phyloP scores from a whole-genome alignment of 2,888 invertebrate genomes.

The Cryptophagus acutangulus region DNA sequence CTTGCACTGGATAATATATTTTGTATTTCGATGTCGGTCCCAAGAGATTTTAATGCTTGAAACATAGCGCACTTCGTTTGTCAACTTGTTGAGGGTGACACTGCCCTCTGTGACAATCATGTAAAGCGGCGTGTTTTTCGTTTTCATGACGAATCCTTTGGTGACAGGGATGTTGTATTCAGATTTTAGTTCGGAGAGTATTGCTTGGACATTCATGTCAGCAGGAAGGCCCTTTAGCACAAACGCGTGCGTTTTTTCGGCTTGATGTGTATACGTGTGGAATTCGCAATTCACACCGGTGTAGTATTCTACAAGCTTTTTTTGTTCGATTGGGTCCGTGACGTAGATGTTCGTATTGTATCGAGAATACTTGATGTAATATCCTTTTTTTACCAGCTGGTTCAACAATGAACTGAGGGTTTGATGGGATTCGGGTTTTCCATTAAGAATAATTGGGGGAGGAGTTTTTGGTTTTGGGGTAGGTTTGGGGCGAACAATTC shows the following conservation, averaged over 20 bases:
- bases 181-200: background rate
- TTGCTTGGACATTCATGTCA: background rate
- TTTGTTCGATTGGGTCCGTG: background rate
- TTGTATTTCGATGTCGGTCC: background rate
- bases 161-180: background rate
- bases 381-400: background rate
- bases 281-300: background rate
- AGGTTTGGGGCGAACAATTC: no score
- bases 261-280: background rate
- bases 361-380: background rate
- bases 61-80: background rate
- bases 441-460: background rate
- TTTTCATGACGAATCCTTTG: background rate
- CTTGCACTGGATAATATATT: constrained; percentile 4
- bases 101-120: background rate
- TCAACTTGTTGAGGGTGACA: background rate
- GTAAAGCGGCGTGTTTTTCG: background rate
- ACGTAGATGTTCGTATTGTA: background rate
- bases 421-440: background rate
- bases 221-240: background rate
- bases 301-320: background rate
- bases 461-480: no score
- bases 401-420: background rate
- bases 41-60: background rate
- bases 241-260: constrained; percentile 1